Base-by-base conservation (phyloP, 2,797 vertebrate species). In the Limosa lapponica region DNA sequence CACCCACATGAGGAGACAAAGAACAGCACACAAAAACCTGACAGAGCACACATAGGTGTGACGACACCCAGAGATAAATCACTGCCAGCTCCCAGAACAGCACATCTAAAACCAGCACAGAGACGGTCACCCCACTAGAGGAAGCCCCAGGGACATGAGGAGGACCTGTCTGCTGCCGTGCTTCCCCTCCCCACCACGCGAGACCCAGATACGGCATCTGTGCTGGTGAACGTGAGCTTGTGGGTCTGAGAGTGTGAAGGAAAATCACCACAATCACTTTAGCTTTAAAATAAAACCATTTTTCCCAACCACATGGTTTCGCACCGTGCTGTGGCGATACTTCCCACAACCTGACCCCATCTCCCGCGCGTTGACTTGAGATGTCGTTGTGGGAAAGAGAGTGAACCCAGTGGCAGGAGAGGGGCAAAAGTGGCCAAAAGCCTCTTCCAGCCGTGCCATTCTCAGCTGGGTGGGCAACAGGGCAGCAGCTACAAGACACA, bases 241-340 rank as follows among this genome's bases (percentile, higher is more conserved):
- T 0, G 0, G 23, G 28, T 17, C 13, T 22, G 16, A 16, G 22
- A 55, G 13, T 1, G 15, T 11, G 54, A 72, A 61, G 39, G 13
- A 11, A 61, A 39, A 54, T 15, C 8, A 39, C 52, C 13, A 27
- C n/a, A 65, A 48, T 20, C 11, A 13, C 36, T 25, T 46, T 20
- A 30, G 16, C 10, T 72, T 34, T 46, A 41, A 72, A 57, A 19
- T 9, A 51, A 70, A 28, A 48, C 5, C 13, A 22, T 19, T 46
- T 46, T 52, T 19, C 34, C 25, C 48, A 12, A 8, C 8, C 41
- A 44, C 9, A 8, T 24, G 19, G 24, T 44, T 49, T 86, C 41
- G 24, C 20, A 46, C 10, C 17, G 6, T 0, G 0, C 19, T 14
- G 20, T 0, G 2, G 28, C 67, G 16, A 16, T 4, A 1, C 3